phyloP scores from a whole-genome alignment of 2,797 vertebrate species.

The Cossypha polioptera region DNA sequence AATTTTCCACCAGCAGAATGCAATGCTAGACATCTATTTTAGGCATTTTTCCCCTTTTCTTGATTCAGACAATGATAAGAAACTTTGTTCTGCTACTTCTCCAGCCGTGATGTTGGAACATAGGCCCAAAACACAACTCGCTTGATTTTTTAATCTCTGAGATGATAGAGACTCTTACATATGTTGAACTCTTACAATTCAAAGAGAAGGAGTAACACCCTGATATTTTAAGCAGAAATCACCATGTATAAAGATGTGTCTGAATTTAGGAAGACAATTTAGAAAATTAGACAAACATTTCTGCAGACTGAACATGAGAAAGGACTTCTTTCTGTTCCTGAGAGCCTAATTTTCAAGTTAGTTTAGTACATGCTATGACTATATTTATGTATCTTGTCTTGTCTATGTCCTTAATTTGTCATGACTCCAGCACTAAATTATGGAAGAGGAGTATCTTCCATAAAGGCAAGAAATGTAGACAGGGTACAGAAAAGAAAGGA shows the following conservation, averaged over 20 bases:
- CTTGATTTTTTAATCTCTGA: neutral
- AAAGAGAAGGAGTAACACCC: neutral
- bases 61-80: neutral
- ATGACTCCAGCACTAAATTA: neutral
- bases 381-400: neutral
- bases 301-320: neutral
- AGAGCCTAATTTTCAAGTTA: neutral
- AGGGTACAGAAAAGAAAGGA: neutral
- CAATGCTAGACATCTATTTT: neutral
- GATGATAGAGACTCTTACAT: neutral
- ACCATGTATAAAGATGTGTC: accelerated
- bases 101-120: neutral
- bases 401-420: neutral
- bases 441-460: neutral
- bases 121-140: neutral
- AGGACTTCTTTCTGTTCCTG: neutral
- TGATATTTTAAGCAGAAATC: neutral
- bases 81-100: neutral
- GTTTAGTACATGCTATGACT: neutral
- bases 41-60: neutral
- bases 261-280: neutral
- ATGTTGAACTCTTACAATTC: neutral
- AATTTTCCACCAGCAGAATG: neutral
- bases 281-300: neutral
- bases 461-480: neutral